phyloP scores from a whole-genome alignment of 2,797 vertebrate genomes.

The Cygnus olor region DNA sequence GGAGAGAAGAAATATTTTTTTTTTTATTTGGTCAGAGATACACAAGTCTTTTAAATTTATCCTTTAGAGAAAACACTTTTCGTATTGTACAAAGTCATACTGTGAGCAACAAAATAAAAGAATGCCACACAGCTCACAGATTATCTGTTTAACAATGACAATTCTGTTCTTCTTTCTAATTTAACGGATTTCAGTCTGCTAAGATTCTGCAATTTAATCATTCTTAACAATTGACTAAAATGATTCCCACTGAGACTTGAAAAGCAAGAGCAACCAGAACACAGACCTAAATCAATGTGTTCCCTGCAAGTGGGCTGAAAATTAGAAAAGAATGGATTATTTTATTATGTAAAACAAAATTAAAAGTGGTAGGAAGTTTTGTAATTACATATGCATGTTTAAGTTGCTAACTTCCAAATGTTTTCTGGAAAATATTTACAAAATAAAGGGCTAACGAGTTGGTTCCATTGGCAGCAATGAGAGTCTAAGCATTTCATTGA shows the following conservation, averaged over 20 bases:
- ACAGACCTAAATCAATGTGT: conserved; percentile 3
- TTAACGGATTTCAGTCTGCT: conserved; percentile 44
- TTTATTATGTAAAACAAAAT: background rate
- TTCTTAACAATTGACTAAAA: conserved; percentile 46
- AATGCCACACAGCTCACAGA: conserved; percentile 31
- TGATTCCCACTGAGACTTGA: background rate
- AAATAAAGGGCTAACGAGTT: background rate
- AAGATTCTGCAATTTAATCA: conserved; percentile 26
- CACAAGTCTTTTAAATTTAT: conserved; percentile 68
- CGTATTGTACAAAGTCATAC: background rate
- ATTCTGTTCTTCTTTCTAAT: conserved; percentile 57
- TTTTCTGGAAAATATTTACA: background rate
- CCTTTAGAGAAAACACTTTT: conserved; percentile 67
- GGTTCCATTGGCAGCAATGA: background rate
- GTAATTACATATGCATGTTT: background rate
- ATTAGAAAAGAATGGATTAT: background rate
- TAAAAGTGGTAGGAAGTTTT: background rate
- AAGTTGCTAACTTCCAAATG: background rate
- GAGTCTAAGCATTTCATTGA: background rate
- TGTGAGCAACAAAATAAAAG: conserved; percentile 70
- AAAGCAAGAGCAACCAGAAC: conserved; percentile 3
- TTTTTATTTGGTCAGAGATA: conserved; percentile 64
- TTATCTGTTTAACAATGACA: conserved; percentile 55
- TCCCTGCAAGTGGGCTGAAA: background rate
- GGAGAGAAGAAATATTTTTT: conserved; percentile 36